Conservation (phyloP, 2,113 vertebrate species). For the Coptodon bakossiorum region DNA sequence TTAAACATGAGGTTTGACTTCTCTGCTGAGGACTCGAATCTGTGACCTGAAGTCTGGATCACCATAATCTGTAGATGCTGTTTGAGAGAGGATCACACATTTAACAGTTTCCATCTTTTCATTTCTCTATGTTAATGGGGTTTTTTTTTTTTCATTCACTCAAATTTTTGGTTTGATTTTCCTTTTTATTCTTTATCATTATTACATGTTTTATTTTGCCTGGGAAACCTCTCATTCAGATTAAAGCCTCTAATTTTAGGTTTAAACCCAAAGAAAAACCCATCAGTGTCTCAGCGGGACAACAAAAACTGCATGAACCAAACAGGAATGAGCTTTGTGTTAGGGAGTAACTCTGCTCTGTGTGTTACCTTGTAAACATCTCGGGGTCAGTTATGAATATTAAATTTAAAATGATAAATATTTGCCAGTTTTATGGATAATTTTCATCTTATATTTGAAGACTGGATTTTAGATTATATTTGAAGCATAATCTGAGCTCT, state of each 20-base stretch:
- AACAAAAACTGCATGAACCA: background rate
- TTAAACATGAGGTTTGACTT: background rate
- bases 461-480: background rate
- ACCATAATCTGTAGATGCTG: background rate
- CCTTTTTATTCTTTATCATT: background rate
- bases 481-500: fast-evolving
- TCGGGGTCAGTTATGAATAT: background rate
- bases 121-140: fast-evolving
- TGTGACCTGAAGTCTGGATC: background rate
- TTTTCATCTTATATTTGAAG: background rate
- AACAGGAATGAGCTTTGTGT: background rate
- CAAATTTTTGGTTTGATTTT: background rate
- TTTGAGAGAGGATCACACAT: background rate
- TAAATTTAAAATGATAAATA: background rate
- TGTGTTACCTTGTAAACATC: background rate
- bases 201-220: fast-evolving
- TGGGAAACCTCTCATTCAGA: background rate
- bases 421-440: background rate
- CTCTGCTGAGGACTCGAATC: background rate
- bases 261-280: background rate
- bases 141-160: fast-evolving
- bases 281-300: background rate
- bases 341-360: background rate
- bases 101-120: background rate
- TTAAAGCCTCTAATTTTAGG: background rate